phyloP scores from a whole-genome alignment of 2,797 vertebrate species.

The Synanceia verrucosa region DNA sequence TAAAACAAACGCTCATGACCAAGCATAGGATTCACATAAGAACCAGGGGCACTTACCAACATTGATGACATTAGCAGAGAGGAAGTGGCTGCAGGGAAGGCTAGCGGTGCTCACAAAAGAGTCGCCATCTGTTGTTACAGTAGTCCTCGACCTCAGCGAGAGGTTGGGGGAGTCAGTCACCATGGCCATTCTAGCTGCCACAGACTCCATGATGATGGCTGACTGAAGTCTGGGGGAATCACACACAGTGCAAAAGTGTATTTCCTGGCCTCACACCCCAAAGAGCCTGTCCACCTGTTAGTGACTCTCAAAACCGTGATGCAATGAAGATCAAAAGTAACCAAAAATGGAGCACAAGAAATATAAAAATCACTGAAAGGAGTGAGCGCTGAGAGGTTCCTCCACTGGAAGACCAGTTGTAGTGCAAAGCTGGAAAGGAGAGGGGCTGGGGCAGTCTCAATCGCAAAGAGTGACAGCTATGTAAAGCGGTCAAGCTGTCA shows the following conservation, averaged over 20 bases:
- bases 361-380: not conserved
- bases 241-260: not conserved
- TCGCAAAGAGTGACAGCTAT: not conserved
- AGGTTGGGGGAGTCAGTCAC: constrained; percentile 66
- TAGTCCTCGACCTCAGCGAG: constrained; percentile 60
- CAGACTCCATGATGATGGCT: constrained; percentile 50
- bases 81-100: constrained; percentile 71
- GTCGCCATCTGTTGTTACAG: constrained; percentile 55
- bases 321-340: not conserved
- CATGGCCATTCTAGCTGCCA: constrained; percentile 56
- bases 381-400: not conserved
- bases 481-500: not conserved
- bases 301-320: not conserved
- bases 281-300: not conserved
- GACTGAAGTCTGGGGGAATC: not conserved
- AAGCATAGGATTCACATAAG: not conserved
- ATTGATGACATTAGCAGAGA: constrained; percentile 64
- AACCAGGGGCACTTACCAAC: constrained; percentile 65
- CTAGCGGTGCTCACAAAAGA: constrained; percentile 60
- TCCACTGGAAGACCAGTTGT: not conserved
- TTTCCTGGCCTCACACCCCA: not conserved
- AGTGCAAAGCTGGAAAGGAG: not conserved
- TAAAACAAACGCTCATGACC: not conserved
- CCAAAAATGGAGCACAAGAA: not conserved
- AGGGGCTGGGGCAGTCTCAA: no score